A percentile compares a stretch with the other conserved stretches of the same genome.
These are phyloP conservation scores for Sisor rabdophorus DNA, from an alignment of 2,113 vertebrate genomes.

Conservation along the genomic window DNA sequence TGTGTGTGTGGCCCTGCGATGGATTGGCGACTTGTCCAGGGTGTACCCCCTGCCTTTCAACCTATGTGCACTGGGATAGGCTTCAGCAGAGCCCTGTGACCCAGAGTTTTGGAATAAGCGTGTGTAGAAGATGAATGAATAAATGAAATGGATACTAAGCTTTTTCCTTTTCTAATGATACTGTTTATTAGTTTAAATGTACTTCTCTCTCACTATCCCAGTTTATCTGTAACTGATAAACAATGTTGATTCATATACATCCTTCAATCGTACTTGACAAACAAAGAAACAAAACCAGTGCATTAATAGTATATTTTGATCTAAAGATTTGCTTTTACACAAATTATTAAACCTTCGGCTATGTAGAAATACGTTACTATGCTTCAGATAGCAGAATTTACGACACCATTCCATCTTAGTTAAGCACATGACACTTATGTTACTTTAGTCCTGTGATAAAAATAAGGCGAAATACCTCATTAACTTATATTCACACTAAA, in stretches of 20 bases:
- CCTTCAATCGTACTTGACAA: conserved; percentile 3
- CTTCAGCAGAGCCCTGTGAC: too few species aligned
- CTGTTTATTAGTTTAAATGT: not conserved
- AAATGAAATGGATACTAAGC: not conserved
- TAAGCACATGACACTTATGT: conserved; percentile 28
- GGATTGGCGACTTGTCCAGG: too few species aligned
- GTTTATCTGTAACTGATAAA: not conserved
- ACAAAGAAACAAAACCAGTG: conserved; percentile 10
- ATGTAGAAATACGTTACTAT: not conserved
- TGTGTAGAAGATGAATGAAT: too few species aligned
- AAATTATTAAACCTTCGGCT: not conserved
- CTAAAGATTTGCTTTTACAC: not conserved
- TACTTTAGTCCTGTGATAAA: conserved; percentile 16
- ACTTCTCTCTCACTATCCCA: not conserved
- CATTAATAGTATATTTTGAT: not conserved
- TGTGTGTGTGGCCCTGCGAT: too few species aligned
- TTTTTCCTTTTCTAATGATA: not conserved
- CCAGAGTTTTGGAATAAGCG: too few species aligned
- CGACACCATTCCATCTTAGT: not conserved
- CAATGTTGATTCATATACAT: conserved; percentile 9
- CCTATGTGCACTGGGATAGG: too few species aligned
- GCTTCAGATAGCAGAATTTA: conserved; percentile 32
- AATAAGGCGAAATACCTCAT: conserved; percentile 35
- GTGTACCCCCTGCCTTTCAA: too few species aligned
- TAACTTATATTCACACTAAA: conserved; percentile 35